Conservation (phyloP, 2,113 vertebrate species). For the Pelecanoides urinatrix region DNA sequence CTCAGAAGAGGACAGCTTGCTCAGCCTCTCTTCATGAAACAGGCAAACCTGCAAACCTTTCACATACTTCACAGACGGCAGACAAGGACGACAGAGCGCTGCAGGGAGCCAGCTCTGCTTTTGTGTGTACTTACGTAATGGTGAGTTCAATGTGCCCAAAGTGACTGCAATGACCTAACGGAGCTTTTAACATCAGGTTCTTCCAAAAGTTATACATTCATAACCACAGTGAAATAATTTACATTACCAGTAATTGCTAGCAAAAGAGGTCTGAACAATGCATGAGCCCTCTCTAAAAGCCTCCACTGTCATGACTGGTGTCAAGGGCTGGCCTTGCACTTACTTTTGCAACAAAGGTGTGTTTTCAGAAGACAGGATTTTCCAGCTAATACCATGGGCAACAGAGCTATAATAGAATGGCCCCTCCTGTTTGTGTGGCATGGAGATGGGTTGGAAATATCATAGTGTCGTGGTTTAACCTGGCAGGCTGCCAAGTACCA, state of each 20-base stretch:
- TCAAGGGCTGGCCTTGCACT: conserved; percentile 22
- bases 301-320: not conserved
- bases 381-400: not conserved
- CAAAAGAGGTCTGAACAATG: conserved; percentile 8
- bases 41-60: conserved; percentile 3
- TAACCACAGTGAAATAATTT: not conserved
- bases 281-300: not conserved
- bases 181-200: conserved; percentile 14
- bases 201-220: not conserved
- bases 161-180: not conserved
- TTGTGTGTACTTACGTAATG: not conserved
- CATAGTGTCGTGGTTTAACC: not conserved
- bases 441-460: not conserved
- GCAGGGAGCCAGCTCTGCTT: not conserved
- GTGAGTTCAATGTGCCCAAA: not conserved
- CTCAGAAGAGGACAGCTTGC: not conserved
- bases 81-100: not conserved
- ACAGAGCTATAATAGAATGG: not conserved
- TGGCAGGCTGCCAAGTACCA: no score
- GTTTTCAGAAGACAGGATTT: not conserved
- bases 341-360: not conserved
- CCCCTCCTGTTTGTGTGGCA: not conserved
- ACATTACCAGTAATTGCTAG: not conserved
- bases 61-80: not conserved
- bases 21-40: not conserved